Evolutionary conservation across 2,888 invertebrate species (phyloP).

Genomic region (Lasioglossum leucozonium): DNA sequence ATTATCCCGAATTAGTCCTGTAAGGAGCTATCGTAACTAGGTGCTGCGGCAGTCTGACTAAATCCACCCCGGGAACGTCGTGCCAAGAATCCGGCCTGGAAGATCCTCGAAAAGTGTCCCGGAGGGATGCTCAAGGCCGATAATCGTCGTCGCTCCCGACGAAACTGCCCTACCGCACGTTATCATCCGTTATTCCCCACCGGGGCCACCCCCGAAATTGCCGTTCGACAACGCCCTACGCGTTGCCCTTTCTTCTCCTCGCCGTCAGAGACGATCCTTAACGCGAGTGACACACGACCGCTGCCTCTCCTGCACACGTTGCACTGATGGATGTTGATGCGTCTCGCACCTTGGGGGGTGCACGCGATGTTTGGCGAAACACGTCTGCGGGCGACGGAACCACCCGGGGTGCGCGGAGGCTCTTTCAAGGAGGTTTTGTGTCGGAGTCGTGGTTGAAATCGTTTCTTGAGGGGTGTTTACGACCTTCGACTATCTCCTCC

Average conservation of each 20-base stretch:
- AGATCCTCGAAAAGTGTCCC: slow-evolving; percentile 57
- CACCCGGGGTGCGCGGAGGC: background rate
- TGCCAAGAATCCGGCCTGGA: slow-evolving; percentile 35
- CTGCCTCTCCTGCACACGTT: background rate
- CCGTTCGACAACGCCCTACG: slow-evolving; percentile 49
- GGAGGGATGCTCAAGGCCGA: slow-evolving; percentile 54
- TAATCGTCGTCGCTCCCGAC: slow-evolving; percentile 65
- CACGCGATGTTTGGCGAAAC: slow-evolving; percentile 26
- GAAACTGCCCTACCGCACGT: slow-evolving; percentile 72
- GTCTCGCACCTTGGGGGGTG: background rate
- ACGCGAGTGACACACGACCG: slow-evolving; percentile 17
- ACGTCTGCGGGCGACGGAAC: background rate
- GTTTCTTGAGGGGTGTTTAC: background rate
- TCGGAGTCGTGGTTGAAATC: background rate
- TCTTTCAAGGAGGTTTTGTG: background rate
- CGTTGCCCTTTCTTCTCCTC: slow-evolving; percentile 24
- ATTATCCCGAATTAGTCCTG: slow-evolving; percentile 5
- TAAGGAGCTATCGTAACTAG: background rate
- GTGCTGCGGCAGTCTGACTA: too few relatives aligned
- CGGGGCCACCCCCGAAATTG: slow-evolving; percentile 51
- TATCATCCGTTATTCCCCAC: slow-evolving; percentile 68
- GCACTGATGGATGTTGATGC: slow-evolving; percentile 6
- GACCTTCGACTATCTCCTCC: background rate
- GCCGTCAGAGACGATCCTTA: background rate
- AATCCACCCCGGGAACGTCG: slow-evolving; percentile 9